phyloP scores from a whole-genome alignment of 2,113 vertebrate species.

The Bucco capensis region DNA sequence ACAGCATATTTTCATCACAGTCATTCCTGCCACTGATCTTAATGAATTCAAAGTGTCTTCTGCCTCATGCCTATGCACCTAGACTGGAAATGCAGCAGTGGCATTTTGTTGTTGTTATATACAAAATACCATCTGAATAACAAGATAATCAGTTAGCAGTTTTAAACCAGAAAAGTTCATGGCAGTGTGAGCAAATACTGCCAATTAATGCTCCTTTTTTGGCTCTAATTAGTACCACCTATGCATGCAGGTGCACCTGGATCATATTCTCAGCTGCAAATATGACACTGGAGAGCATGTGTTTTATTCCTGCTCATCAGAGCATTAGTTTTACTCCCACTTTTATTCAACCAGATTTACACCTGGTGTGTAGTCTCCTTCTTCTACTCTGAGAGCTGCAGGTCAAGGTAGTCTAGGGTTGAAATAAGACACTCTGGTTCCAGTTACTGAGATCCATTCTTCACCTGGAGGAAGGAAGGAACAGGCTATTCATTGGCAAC shows the following conservation, averaged over 20 bases:
- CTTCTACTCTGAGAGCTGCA: neutral
- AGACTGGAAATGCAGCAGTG: neutral
- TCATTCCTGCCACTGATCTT: neutral
- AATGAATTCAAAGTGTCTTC: neutral
- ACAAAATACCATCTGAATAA: neutral
- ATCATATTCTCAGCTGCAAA: neutral
- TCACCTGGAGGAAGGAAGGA: neutral
- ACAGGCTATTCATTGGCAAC: neutral
- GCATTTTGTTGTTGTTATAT: neutral
- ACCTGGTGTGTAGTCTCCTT: neutral
- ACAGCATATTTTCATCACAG: neutral
- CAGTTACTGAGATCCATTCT: neutral
- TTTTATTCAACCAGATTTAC: conserved; percentile 9
- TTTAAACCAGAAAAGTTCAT: neutral
- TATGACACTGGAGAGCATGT: neutral
- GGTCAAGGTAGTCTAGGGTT: neutral
- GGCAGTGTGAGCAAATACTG: neutral
- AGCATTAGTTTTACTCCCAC: neutral
- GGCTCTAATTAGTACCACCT: neutral
- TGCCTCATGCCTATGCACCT: neutral
- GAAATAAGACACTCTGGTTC: neutral
- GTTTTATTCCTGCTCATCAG: conserved; percentile 4
- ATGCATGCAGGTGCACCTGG: neutral
- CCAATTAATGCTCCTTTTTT: neutral
- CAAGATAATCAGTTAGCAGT: neutral